Base-by-base conservation (phyloP, 1,140 invertebrate genomes). In the Eriosoma lanigerum region DNA sequence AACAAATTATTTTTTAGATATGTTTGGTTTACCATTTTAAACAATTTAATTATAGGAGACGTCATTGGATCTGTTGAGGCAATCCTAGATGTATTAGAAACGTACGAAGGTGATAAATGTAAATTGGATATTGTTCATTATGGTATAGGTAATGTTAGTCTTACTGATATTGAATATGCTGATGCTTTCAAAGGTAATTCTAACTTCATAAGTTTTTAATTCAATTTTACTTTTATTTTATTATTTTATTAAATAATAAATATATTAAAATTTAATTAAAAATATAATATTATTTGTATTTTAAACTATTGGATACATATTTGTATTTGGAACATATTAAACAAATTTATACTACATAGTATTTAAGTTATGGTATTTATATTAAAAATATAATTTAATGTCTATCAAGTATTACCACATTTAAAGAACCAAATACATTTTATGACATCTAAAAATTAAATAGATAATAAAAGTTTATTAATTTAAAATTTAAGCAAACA, bases 31-130 rank as follows among this genome's bases (percentile, higher is more conserved):
- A 19, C 9, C n/a, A 1, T 60, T n/a, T n/a, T n/a, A n/a, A n/a
- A n/a, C n/a, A n/a, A n/a, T 48, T 26, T 12, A 62, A 0, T 10
- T 82, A 44, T 83, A 86, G 87, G 87, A 44, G 95, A 97, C 86
- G 94, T 96, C 3, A 91, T 93, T 85, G 94, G 95, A 0, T 97
- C 95, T 13, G 89, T 98, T 12, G 96, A 99, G 87, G 96, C 97
- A 1, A 94, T 99, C 82, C 86, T 98, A 56, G 93, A 98, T 86
- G 92, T 96, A 44, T 85, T 99, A 32, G 93, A 95, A 73, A 96
- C 95, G 0, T 99, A 98, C 84, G 87, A 92, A 73, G 90, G 89
- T 64, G 87, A 92, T 8, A 87, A 89, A 38, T 96, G 97, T 84
- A 87, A 89, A 50, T 86, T 99, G 9, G 92, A 97, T 83, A 85